These are phyloP conservation scores for Tyrannus savana DNA, from an alignment of 2,113 vertebrate species.

Conservation along the genomic window DNA sequence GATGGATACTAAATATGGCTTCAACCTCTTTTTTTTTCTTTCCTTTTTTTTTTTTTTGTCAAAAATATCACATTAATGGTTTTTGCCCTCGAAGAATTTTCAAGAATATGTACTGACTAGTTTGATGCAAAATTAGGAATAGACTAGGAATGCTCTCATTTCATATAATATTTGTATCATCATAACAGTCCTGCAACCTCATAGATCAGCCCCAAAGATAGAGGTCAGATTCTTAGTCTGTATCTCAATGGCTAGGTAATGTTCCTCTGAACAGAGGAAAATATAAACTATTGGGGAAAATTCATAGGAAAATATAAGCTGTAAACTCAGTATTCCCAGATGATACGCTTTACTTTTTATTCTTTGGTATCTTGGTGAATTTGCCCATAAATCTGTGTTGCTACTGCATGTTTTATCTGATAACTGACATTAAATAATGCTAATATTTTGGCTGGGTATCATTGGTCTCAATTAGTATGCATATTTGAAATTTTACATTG, in stretches of 20 bases:
- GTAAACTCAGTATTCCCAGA: neutral
- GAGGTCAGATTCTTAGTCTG: neutral
- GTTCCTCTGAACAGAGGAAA: neutral
- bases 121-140: neutral
- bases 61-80: neutral
- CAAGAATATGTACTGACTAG: neutral
- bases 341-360: neutral
- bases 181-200: neutral
- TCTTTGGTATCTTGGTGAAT: neutral
- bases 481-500: neutral
- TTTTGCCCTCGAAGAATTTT: neutral
- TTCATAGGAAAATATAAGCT: neutral
- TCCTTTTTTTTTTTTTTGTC: too few species aligned
- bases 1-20: neutral
- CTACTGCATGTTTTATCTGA: neutral
- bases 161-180: neutral
- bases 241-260: neutral
- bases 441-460: neutral
- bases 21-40: neutral
- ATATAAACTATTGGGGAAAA: neutral
- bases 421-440: neutral
- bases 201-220: neutral
- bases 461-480: neutral
- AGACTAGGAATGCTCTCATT: neutral
- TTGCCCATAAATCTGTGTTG: neutral